phyloP scores from a whole-genome alignment of 2,113 vertebrate genomes.

The Irena cyanogastra region DNA sequence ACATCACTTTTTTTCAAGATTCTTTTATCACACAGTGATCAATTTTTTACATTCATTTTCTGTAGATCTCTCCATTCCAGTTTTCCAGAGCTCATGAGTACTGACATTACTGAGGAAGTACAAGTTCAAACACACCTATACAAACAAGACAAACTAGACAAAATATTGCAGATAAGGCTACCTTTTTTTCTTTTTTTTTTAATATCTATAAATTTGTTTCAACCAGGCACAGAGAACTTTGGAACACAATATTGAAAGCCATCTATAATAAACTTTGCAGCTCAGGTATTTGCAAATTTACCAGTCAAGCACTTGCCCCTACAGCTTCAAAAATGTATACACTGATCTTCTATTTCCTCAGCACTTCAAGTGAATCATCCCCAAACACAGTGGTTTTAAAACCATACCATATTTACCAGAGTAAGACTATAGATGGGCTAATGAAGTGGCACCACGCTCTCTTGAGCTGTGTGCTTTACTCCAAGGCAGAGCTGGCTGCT shows the following conservation, averaged over 20 bases:
- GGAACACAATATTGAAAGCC: conserved; percentile 45
- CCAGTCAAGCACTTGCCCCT: conserved; percentile 4
- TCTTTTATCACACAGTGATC: conserved; percentile 46
- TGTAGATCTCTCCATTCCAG: conserved; percentile 16
- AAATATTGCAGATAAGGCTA: conserved; percentile 42
- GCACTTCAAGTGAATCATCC: not conserved
- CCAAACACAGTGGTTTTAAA: not conserved
- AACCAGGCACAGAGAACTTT: conserved; percentile 57
- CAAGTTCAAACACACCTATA: conserved; percentile 19
- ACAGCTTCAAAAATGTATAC: not conserved
- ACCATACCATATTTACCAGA: not conserved
- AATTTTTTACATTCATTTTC: conserved; percentile 14
- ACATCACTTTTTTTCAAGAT: not conserved
- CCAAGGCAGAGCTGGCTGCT: not conserved
- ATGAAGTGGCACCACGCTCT: not conserved
- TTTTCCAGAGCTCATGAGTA: conserved; percentile 2
- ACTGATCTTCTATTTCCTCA: not conserved
- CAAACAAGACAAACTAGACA: conserved; percentile 43
- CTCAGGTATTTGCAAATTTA: not conserved
- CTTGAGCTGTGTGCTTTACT: not conserved
- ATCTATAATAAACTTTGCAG: not conserved
- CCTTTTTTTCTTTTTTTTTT: not conserved
- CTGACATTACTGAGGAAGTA: not conserved
- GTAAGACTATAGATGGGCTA: not conserved
- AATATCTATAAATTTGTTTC: not conserved